phyloP scores from a whole-genome alignment of 1,140 invertebrate species.

The Drosophila nannoptera region DNA sequence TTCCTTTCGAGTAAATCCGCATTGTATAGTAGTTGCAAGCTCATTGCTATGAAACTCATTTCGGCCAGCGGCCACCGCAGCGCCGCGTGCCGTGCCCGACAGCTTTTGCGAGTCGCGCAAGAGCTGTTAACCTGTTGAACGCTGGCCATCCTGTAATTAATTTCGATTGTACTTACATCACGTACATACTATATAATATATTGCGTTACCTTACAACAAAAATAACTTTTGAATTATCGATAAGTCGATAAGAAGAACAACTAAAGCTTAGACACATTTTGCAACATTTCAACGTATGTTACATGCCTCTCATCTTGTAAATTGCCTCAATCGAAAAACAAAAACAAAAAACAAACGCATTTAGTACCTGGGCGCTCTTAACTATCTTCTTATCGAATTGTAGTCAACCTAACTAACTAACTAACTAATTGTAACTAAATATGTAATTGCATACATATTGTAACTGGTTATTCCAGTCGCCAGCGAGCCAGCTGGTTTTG shows the following conservation, averaged over 20 bases:
- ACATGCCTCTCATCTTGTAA: constrained; percentile 40
- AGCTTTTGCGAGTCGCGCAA: constrained; percentile 35
- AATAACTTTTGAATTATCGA: constrained; percentile 1
- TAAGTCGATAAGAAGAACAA: neutral
- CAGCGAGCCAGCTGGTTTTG: constrained; percentile 54
- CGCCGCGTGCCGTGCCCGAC: constrained; percentile 14
- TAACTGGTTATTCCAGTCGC: constrained; percentile 23
- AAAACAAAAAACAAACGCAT: constrained; percentile 7
- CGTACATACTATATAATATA: constrained; percentile 14
- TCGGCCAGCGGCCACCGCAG: constrained; percentile 3
- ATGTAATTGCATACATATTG: constrained; percentile 28
- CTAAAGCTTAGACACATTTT: constrained; percentile 16
- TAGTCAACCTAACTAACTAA: constrained; percentile 25
- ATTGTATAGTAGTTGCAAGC: constrained; percentile 37
- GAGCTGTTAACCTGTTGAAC: constrained; percentile 42
- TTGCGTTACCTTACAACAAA: constrained; percentile 10
- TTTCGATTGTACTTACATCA: constrained; percentile 34
- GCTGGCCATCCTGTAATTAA: constrained; percentile 22
- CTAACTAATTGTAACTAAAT: constrained; percentile 28
- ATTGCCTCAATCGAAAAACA: constrained; percentile 28
- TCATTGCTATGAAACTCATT: constrained; percentile 42
- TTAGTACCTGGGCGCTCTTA: constrained; percentile 38
- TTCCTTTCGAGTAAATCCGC: constrained; percentile 12
- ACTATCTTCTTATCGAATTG: constrained; percentile 22
- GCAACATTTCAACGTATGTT: too few species aligned